A percentile compares a stretch with the other conserved stretches of the same genome.
These are phyloP conservation scores for Shargacucullia verbasci DNA, from an alignment of 2,888 invertebrate genomes.

Conservation along the genomic window DNA sequence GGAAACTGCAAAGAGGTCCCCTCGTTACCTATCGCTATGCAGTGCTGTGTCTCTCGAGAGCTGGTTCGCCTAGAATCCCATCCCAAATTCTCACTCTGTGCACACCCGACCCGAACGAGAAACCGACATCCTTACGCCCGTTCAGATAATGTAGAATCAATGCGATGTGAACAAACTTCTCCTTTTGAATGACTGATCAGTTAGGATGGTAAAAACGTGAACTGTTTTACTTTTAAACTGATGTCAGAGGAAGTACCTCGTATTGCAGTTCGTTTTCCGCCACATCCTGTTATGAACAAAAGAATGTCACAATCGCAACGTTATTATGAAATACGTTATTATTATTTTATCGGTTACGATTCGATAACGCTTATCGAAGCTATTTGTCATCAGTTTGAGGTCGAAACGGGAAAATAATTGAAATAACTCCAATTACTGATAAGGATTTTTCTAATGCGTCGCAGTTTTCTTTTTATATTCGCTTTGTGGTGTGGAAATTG, in stretches of 20 bases:
- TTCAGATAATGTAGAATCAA: too few species aligned
- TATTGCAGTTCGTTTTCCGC: constrained; percentile 8
- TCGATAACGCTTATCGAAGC: constrained; percentile 50
- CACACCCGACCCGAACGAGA: too few species aligned
- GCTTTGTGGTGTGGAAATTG: too few species aligned
- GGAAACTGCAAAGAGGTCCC: too few species aligned
- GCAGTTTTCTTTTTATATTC: too few species aligned
- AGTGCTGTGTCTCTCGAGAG: too few species aligned
- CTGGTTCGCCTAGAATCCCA: too few species aligned
- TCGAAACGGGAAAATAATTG: constrained; percentile 24
- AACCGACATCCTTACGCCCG: too few species aligned
- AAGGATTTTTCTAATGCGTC: not conserved
- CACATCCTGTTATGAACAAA: constrained; percentile 38
- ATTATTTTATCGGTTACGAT: constrained; percentile 41
- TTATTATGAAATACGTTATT: constrained; percentile 46
- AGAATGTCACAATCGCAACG: constrained; percentile 26
- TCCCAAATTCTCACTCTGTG: too few species aligned
- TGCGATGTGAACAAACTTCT: too few species aligned
- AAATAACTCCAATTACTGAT: constrained; percentile 16
- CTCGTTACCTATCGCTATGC: too few species aligned
- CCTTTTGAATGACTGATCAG: too few species aligned
- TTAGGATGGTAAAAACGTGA: not conserved
- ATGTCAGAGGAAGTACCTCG: not conserved
- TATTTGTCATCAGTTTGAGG: constrained; percentile 46
- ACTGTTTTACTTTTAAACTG: not conserved